phyloP scores from a whole-genome alignment of 1,140 invertebrate species.

The Danaus plexippus region DNA sequence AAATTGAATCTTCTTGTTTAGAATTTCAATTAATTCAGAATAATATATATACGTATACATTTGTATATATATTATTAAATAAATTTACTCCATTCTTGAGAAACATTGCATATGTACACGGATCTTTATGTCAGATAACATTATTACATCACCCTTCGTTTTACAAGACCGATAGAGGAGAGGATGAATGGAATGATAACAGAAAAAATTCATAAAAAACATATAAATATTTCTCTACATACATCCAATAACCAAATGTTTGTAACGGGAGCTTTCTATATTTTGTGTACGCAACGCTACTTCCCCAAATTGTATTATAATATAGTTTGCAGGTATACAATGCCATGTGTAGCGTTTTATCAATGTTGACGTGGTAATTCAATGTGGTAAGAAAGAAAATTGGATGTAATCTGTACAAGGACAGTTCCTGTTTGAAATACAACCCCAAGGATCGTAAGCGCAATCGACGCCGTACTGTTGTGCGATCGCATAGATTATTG shows the following conservation, averaged over 20 bases:
- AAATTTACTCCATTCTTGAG: background rate
- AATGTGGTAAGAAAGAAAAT: constrained; percentile 45
- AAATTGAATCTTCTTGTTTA: background rate
- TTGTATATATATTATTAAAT: constrained; percentile 2
- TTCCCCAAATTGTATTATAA: constrained; percentile 9
- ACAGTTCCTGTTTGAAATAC: constrained; percentile 46
- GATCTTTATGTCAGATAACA: too few relatives aligned
- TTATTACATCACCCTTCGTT: too few relatives aligned
- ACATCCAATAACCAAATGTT: too few relatives aligned
- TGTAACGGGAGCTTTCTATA: too few relatives aligned
- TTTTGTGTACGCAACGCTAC: too few relatives aligned
- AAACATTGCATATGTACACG: too few relatives aligned
- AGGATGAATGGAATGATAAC: too few relatives aligned
- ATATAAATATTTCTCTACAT: too few relatives aligned
- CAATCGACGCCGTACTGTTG: constrained; percentile 41
- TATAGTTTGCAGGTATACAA: constrained; percentile 6
- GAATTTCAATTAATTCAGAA: background rate
- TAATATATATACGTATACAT: constrained; percentile 3
- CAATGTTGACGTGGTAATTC: constrained; percentile 24
- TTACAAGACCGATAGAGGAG: too few relatives aligned
- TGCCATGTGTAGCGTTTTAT: constrained; percentile 1
- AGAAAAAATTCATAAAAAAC: too few relatives aligned
- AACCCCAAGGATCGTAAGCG: constrained; percentile 43
- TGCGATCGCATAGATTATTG: constrained; percentile 35
- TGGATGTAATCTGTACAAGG: constrained; percentile 54